Conservation (phyloP, 2,797 vertebrate species). For the Columba guinea region DNA sequence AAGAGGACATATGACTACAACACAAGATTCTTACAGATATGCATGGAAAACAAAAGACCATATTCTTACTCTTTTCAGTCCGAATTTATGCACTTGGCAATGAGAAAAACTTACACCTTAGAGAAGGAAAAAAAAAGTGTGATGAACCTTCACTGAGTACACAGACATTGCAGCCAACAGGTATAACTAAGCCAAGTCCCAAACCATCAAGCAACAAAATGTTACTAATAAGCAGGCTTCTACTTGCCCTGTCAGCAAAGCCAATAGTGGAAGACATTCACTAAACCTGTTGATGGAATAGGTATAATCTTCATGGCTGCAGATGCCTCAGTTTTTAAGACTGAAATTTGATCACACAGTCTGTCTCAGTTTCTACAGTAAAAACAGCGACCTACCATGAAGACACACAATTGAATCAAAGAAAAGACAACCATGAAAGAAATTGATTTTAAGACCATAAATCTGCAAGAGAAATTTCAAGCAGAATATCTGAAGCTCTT, state of each 20-base stretch:
- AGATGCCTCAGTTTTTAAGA: neutral
- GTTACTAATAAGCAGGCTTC: neutral
- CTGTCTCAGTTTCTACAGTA: neutral
- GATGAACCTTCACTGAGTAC: neutral
- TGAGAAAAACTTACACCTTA: neutral
- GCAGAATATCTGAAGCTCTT: neutral
- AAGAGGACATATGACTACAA: neutral
- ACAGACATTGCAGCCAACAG: neutral
- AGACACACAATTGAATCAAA: neutral
- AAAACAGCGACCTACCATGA: neutral
- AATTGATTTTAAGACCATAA: neutral
- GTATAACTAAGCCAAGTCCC: neutral
- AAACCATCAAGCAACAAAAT: neutral
- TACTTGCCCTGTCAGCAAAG: neutral
- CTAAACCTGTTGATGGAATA: neutral
- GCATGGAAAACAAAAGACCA: neutral
- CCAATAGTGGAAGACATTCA: neutral
- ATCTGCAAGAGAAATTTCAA: neutral
- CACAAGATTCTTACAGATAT: neutral
- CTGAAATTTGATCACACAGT: neutral
- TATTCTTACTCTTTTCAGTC: neutral
- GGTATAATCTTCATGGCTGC: neutral
- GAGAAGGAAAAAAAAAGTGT: neutral
- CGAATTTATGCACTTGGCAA: neutral
- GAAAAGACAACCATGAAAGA: neutral